Conservation (phyloP, 2,797 vertebrate genomes). For the Gobio occitaniae region DNA sequence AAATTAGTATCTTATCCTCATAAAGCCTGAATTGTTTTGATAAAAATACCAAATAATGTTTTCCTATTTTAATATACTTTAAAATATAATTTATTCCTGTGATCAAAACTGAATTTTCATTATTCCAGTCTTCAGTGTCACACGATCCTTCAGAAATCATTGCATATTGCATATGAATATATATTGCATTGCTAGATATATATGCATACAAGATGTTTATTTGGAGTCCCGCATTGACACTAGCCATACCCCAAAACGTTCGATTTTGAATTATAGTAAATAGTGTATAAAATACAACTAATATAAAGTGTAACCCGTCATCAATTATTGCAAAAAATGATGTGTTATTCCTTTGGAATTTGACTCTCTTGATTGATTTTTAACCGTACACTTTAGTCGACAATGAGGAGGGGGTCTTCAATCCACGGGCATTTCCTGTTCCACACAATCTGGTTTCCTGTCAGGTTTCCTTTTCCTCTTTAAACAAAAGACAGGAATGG, state of each 20-base stretch:
- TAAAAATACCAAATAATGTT: no score
- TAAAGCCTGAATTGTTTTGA: no score
- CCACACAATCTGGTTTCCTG: constrained; percentile 94
- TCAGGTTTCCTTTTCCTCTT: constrained; percentile 95
- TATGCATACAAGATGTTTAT: not conserved
- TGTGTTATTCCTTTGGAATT: not conserved
- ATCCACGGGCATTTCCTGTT: constrained; percentile 93
- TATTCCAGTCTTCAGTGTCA: not conserved
- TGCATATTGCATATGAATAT: not conserved
- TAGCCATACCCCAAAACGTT: not conserved
- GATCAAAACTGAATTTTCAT: no score
- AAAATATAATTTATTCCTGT: no score
- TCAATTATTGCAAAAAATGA: not conserved
- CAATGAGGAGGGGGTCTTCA: constrained; percentile 86
- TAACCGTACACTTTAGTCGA: constrained; percentile 80
- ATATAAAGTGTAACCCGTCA: not conserved
- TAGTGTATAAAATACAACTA: not conserved
- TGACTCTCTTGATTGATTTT: constrained; percentile 81
- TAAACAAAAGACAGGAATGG: constrained; percentile 90
- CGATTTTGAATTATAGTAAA: not conserved
- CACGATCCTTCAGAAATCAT: no score
- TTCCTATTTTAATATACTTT: no score
- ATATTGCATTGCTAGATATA: not conserved
- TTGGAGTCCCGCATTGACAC: not conserved
- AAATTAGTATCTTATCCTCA: no score